Conservation (phyloP, 2,797 vertebrate species). For the Chelonia mydas region DNA sequence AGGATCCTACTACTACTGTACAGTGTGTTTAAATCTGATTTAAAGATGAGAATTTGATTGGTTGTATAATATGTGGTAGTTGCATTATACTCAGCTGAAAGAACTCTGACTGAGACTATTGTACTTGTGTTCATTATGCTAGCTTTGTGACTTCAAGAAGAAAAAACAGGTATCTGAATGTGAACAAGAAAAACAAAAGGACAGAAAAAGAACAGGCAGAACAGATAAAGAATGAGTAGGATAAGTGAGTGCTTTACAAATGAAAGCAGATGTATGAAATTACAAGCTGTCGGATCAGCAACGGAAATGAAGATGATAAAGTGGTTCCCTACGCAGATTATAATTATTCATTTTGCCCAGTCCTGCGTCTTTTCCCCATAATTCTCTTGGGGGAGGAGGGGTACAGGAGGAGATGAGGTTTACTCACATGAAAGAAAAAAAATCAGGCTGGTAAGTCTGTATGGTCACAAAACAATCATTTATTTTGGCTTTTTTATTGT, state of each 20-base stretch:
- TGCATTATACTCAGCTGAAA: conserved; percentile 53
- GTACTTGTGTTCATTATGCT: conserved; percentile 56
- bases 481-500: conserved; percentile 61
- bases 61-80: conserved; percentile 41
- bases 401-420: conserved; percentile 73
- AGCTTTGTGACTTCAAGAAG: conserved; percentile 72
- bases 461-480: conserved; percentile 67
- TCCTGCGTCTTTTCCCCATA: conserved; percentile 78
- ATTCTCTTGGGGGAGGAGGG: conserved; percentile 44
- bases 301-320: conserved; percentile 93
- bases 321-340: conserved; percentile 89
- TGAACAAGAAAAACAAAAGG: conserved; percentile 78
- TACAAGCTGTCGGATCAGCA: conserved; percentile 94
- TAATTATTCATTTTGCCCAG: conserved; percentile 93
- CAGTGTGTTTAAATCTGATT: conserved; percentile 65
- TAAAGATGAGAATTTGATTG: conserved; percentile 45
- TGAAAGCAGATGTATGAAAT: conserved; percentile 98
- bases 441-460: conserved; percentile 72
- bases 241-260: conserved; percentile 94
- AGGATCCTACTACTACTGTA: conserved; percentile 24
- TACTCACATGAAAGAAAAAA: conserved; percentile 70
- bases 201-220: conserved; percentile 76
- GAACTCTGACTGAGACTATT: conserved; percentile 54
- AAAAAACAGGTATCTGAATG: conserved; percentile 71
- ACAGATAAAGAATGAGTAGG: conserved; percentile 80